These are phyloP conservation scores for Belgica antarctica DNA, from an alignment of 2,888 invertebrate genomes.

Conservation along the genomic window DNA sequence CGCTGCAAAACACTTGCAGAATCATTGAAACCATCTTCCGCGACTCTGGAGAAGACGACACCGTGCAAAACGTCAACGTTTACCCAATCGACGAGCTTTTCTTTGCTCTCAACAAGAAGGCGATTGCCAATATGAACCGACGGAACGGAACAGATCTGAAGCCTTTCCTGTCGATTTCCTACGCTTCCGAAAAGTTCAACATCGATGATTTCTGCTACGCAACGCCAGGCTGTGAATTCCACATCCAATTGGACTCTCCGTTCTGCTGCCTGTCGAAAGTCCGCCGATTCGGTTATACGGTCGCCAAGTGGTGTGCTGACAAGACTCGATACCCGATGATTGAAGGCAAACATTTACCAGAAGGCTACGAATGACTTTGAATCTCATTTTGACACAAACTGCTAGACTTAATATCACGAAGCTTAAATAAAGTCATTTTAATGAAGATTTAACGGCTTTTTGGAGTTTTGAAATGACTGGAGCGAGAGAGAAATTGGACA, in stretches of 20 bases:
- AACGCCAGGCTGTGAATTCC: background rate
- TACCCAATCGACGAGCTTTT: constrained; percentile 25
- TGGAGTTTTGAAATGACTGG: too few relatives aligned
- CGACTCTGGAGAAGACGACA: constrained; percentile 12
- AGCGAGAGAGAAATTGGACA: too few relatives aligned
- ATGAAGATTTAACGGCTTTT: too few relatives aligned
- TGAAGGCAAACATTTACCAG: background rate
- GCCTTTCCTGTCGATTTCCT: background rate
- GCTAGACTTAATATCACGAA: too few relatives aligned
- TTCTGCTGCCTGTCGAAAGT: constrained; percentile 3
- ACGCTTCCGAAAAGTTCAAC: background rate
- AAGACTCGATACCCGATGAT: background rate
- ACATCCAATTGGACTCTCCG: background rate
- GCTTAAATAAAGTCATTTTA: too few relatives aligned
- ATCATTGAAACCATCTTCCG: background rate
- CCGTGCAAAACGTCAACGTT: background rate
- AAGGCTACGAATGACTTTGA: background rate
- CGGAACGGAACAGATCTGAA: background rate
- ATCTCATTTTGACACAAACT: background rate
- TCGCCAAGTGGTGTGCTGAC: background rate
- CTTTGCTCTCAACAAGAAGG: background rate
- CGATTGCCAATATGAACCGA: background rate
- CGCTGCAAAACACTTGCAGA: background rate
- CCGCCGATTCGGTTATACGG: background rate
- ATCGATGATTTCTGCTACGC: background rate